Conservation (phyloP, 2,888 invertebrate species). For the Endomychus coccineus region DNA sequence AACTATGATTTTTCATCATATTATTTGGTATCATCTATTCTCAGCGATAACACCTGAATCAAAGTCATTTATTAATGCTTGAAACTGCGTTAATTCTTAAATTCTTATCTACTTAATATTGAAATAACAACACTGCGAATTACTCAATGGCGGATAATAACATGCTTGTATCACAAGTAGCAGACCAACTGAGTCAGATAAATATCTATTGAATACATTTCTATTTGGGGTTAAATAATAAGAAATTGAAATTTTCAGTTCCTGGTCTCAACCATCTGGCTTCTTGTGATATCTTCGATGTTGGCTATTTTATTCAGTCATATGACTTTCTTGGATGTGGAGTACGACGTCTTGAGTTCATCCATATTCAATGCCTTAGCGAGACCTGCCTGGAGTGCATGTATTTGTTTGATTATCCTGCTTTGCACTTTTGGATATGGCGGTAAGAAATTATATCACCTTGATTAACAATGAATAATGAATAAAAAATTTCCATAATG, state of each 20-base stretch:
- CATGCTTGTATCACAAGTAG: too few species aligned
- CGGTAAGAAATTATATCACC: constrained; percentile 6
- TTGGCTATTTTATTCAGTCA: constrained; percentile 7
- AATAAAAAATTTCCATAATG: too few species aligned
- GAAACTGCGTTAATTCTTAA: too few species aligned
- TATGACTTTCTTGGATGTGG: constrained; percentile 4
- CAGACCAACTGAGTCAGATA: too few species aligned
- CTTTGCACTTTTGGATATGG: constrained; percentile 9
- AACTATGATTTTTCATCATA: neutral
- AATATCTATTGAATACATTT: too few species aligned
- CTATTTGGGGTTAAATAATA: neutral
- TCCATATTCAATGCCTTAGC: constrained; percentile 8
- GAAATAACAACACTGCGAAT: too few species aligned
- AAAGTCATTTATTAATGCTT: too few species aligned
- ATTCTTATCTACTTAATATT: too few species aligned
- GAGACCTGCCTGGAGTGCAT: constrained; percentile 9
- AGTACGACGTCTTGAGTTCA: constrained; percentile 7
- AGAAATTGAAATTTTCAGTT: constrained; percentile 6
- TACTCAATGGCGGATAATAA: too few species aligned
- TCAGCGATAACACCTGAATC: too few species aligned
- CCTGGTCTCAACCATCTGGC: constrained; percentile 5
- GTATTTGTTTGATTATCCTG: constrained; percentile 8
- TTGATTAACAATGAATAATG: too few species aligned
- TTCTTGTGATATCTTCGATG: constrained; percentile 3
- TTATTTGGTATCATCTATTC: too few species aligned